Evolutionary conservation across 2,113 vertebrate genomes (phyloP), one percentile per base, ranked within the genome.

Genomic region (Datnioides undecimradiatus): DNA sequence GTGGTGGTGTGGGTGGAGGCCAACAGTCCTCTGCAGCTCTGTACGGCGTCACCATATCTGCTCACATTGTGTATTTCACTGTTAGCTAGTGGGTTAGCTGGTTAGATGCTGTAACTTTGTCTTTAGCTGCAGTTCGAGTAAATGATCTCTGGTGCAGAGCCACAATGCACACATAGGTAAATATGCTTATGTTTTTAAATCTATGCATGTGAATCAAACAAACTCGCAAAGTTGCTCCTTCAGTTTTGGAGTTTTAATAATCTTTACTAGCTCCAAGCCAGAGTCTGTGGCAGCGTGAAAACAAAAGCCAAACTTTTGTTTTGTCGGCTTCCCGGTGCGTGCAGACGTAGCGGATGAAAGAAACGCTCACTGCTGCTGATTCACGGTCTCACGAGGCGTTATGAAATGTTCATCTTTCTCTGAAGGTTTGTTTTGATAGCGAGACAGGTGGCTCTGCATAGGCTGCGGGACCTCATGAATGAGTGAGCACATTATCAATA

Each of bases 391-490:
- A 19, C 0, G 79, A 83, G 86, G 57, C 19, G 0, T 59, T 40
- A 36, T 29, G 51, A 84, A 79, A 73, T 62, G 78, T 69, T 87
- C 66, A 49, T 12, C 60, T 63, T 67, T 63, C 84, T 83, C 76
- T 80, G 80, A 83, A 68, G 79, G 27, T 76, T 74, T 73, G 59
- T 82, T 84, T 79, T 54, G 71, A 66, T 29, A 23, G 72, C 1
- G 16, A 80, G 71, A 73, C 90, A 90, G 87, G 82, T 91, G 90
- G 84, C 52, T 16, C 65, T 41, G 73, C 86, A 52, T 45, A 54
- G 71, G 66, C 83, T 59, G n/a, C n/a, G 78, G 72, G 72, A 84
- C 76, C 60, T 84, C 80, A 85, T 90, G 77, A 89, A 88, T 88
- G 73, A 91, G 52, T 84, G 78, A 92, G 60, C 79, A 55, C 49